Percentiles rank a stretch among this genome's conserved stretches.
phyloP scores from a whole-genome alignment of 2,888 invertebrate species.

The Villa cingulata region DNA sequence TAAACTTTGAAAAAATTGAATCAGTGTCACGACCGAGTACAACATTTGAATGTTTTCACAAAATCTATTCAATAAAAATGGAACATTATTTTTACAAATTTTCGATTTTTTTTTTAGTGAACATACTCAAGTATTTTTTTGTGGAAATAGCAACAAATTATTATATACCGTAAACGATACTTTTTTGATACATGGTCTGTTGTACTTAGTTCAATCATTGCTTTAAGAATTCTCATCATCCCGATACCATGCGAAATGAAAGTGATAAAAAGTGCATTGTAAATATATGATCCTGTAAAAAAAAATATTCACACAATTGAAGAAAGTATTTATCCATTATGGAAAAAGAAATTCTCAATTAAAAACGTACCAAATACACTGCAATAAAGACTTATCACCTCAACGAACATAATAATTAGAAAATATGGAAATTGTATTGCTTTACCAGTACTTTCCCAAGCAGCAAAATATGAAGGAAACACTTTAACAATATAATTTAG shows the following conservation, averaged over 20 bases:
- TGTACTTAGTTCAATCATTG: not conserved
- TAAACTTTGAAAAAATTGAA: too few species aligned
- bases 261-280: not conserved
- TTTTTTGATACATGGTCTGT: not conserved
- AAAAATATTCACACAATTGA: too few species aligned
- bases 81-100: too few species aligned
- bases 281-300: too few species aligned
- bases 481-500: too few species aligned
- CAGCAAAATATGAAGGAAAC: not conserved
- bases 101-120: too few species aligned
- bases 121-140: too few species aligned
- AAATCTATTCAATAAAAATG: too few species aligned
- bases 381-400: not conserved
- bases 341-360: too few species aligned
- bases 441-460: not conserved
- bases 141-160: not conserved
- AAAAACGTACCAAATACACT: not conserved
- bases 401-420: not conserved
- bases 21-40: too few species aligned
- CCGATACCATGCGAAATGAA: not conserved
- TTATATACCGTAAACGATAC: not conserved
- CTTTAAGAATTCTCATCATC: not conserved
- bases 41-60: too few species aligned
- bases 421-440: not conserved
- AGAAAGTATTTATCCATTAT: too few species aligned